Evolutionary conservation across 2,888 invertebrate species (phyloP), one percentile per base, ranked within the genome.

Genomic region (Plagiodera versicolora): DNA sequence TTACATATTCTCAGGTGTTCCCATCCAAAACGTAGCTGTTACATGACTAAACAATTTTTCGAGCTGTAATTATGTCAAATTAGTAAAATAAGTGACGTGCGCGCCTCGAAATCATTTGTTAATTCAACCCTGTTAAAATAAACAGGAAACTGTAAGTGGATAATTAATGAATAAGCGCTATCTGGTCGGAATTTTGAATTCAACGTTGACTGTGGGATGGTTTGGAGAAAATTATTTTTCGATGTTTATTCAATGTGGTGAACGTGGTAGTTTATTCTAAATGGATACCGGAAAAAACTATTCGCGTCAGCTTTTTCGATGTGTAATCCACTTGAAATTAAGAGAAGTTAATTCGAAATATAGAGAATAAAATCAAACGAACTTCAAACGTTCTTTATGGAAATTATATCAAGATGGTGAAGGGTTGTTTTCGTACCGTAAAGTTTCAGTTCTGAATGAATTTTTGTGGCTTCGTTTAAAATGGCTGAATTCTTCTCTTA

Each of bases 81-180:
- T 71, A 70, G 69, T 69, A 67, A 67, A 71, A 67, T 71, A 66
- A 69, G 64, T 70, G 70, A 70, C 71, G 67, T 64, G 56, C 58
- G 53, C 66, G 58, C 60, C 61, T 60, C 61, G 60, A 64, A 60
- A 56, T 61, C 57, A 56, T 64, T 62, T 58, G 60, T 66, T 64
- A 63, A 65, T 63, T 65, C 59, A 20, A 55, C 65, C 57, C 48
- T 63, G 62, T 67, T 70, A 68, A 71, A 71, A 73, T 72, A 72
- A 73, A 73, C 73, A 73, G 73, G 73, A 73, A 71, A 70, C 65
- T 65, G 56, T 72, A 72, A 73, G 72, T 72, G 71, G 73, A 72
- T 72, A 71, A 71, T 71, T 68, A 69, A 14, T 70, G 67, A 56
- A 57, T 67, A 61, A 67, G 49, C 59, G 55, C 61, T 61, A 65